These are phyloP conservation scores for Labeo catla DNA, from an alignment of 2,113 vertebrate genomes.

Conservation along the genomic window DNA sequence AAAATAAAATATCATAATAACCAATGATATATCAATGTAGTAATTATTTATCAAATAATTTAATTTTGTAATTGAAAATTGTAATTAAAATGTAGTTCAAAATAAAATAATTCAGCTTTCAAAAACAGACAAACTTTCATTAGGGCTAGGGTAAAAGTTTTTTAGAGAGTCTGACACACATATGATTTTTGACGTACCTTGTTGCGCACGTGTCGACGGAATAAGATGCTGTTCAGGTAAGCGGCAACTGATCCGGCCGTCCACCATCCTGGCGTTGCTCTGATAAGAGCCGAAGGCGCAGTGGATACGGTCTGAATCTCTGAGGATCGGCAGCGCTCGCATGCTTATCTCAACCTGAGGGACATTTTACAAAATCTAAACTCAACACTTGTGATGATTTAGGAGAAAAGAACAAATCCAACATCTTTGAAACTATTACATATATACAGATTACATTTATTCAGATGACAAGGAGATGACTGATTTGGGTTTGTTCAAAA, in stretches of 20 bases:
- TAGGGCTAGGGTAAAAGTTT: too few relatives aligned
- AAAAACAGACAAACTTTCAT: not conserved
- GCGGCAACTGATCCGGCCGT: slow-evolving; percentile 69
- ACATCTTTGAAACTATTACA: not conserved
- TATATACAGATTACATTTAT: not conserved
- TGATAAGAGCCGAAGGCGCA: slow-evolving; percentile 61
- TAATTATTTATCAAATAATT: not conserved
- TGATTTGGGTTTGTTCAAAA: not conserved
- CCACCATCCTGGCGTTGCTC: slow-evolving; percentile 64
- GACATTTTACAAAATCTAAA: not conserved
- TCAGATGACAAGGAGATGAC: not conserved
- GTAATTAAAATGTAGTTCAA: not conserved
- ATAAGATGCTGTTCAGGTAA: slow-evolving; percentile 66
- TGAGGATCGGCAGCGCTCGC: slow-evolving; percentile 68
- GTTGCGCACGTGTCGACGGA: slow-evolving; percentile 65
- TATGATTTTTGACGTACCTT: slow-evolving; percentile 61
- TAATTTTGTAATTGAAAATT: not conserved
- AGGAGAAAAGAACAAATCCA: not conserved
- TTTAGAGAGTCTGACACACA: too few relatives aligned
- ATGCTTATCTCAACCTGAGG: slow-evolving; percentile 73
- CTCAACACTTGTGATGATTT: not conserved
- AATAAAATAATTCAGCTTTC: not conserved
- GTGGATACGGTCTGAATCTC: slow-evolving; percentile 66
- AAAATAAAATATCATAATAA: not conserved
- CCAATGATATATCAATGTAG: too few relatives aligned